Evolutionary conservation across 2,113 vertebrate genomes (phyloP).

Genomic region (Neopipo cinnamomea): DNA sequence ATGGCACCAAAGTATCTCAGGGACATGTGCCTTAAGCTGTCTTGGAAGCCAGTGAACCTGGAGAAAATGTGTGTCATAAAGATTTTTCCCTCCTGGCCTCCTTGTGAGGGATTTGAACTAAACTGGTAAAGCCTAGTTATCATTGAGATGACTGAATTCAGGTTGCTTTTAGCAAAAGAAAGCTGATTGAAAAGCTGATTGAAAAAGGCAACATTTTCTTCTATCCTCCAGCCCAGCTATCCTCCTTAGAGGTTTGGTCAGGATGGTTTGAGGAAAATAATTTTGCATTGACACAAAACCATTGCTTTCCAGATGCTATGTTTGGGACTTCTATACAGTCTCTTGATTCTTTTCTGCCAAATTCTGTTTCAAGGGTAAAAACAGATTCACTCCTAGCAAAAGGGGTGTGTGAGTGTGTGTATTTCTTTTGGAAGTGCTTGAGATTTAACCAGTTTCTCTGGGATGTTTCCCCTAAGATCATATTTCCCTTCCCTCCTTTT

Average conservation of each 20-base stretch:
- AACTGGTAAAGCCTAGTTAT: not conserved
- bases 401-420: not conserved
- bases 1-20: not conserved
- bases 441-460: slow-evolving; percentile 26
- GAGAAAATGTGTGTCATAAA: not conserved
- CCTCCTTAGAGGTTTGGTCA: slow-evolving; percentile 6
- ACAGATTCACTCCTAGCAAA: not conserved
- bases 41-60: not conserved
- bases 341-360: slow-evolving; percentile 2
- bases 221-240: not conserved
- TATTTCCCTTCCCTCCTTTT: slow-evolving; percentile 13
- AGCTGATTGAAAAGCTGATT: not conserved
- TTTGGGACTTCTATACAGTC: not conserved
- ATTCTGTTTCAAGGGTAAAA: slow-evolving; percentile 29
- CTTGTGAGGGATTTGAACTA: not conserved
- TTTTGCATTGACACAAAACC: not conserved
- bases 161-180: not conserved
- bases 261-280: not conserved
- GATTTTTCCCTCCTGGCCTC: not conserved
- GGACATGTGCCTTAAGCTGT: not conserved
- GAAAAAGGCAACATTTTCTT: not conserved
- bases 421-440: slow-evolving; percentile 26
- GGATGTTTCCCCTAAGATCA: slow-evolving; percentile 11
- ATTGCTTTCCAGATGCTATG: not conserved
- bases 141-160: not conserved